Conservation (phyloP, 2,113 vertebrate genomes). For the Coryphaenoides rupestris region DNA sequence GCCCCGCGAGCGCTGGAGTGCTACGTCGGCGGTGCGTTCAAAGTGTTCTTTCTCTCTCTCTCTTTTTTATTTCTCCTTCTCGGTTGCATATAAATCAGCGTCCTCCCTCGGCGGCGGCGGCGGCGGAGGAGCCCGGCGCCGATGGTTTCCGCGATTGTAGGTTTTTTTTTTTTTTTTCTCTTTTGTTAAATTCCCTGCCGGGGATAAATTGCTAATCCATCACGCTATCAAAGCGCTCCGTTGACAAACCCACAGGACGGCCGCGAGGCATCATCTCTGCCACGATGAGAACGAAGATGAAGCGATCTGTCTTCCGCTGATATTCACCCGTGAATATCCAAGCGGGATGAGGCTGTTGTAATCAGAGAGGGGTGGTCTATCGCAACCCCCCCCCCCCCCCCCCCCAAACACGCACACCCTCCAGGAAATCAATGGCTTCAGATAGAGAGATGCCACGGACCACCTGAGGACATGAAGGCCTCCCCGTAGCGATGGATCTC, state of each 20-base stretch:
- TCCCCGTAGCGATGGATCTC: slow-evolving; percentile 5
- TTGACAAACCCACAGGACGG: slow-evolving; percentile 27
- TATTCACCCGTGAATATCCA: slow-evolving; percentile 64
- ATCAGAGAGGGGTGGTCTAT: slow-evolving; percentile 52
- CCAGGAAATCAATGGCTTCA: slow-evolving; percentile 55
- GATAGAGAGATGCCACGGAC: slow-evolving; percentile 52
- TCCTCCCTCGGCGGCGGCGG: neutral
- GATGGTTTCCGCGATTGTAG: slow-evolving; percentile 21
- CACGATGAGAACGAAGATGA: slow-evolving; percentile 63
- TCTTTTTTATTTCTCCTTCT: too few relatives aligned
- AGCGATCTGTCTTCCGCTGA: slow-evolving; percentile 65
- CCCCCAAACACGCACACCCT: neutral
- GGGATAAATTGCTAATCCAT: slow-evolving; percentile 60
- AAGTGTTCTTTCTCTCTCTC: slow-evolving; percentile 1
- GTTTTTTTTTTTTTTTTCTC: slow-evolving; percentile 32
- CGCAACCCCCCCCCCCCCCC: slow-evolving; percentile 37
- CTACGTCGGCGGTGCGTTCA: slow-evolving; percentile 25
- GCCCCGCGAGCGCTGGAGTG: slow-evolving; percentile 13
- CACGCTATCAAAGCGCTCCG: slow-evolving; percentile 45
- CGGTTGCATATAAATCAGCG: slow-evolving; percentile 39
- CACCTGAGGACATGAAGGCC: slow-evolving; percentile 39
- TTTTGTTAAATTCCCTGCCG: slow-evolving; percentile 42
- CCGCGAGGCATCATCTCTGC: slow-evolving; percentile 48
- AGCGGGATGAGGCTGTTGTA: slow-evolving; percentile 40
- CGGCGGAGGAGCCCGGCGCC: slow-evolving; percentile 23